phyloP scores from a whole-genome alignment of 2,888 invertebrate genomes.

The Hemicrepidius hirtus region DNA sequence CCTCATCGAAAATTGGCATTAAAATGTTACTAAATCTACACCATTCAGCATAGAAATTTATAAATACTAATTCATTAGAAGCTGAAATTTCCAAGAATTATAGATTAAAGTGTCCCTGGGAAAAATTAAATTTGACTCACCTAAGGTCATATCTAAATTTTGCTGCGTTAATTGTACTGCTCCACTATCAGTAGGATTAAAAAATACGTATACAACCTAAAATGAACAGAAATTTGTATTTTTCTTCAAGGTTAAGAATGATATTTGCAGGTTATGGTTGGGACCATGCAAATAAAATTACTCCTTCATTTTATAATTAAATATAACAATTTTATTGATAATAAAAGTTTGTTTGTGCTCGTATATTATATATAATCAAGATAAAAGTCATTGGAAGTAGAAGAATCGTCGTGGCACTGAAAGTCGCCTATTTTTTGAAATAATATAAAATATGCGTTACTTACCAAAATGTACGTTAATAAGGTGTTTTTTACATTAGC shows the following conservation, averaged over 20 bases:
- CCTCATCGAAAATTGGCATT: constrained; percentile 97
- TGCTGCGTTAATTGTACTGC: constrained; percentile 87
- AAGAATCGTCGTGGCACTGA: constrained; percentile 47
- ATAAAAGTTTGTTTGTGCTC: constrained; percentile 1
- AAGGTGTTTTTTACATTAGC: constrained; percentile 64
- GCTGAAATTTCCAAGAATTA: constrained; percentile 77
- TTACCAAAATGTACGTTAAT: constrained; percentile 69
- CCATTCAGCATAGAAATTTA: constrained; percentile 99
- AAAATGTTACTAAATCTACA: constrained; percentile 98
- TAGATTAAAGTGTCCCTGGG: background rate
- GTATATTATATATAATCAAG: background rate
- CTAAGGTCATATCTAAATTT: constrained; percentile 90
- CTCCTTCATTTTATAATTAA: background rate
- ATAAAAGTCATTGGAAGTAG: constrained; percentile 3
- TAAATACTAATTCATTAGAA: constrained; percentile 96
- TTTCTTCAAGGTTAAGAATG: background rate
- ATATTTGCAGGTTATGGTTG: constrained; percentile 10
- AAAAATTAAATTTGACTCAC: constrained; percentile 74
- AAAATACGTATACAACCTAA: constrained; percentile 76
- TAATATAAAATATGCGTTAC: constrained; percentile 56
- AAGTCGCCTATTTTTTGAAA: constrained; percentile 17
- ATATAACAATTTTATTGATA: background rate
- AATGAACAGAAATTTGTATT: constrained; percentile 55
- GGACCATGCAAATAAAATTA: background rate
- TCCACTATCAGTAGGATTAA: constrained; percentile 87